phyloP scores from a whole-genome alignment of 1,140 invertebrate species.

The Drosophila sp. region DNA sequence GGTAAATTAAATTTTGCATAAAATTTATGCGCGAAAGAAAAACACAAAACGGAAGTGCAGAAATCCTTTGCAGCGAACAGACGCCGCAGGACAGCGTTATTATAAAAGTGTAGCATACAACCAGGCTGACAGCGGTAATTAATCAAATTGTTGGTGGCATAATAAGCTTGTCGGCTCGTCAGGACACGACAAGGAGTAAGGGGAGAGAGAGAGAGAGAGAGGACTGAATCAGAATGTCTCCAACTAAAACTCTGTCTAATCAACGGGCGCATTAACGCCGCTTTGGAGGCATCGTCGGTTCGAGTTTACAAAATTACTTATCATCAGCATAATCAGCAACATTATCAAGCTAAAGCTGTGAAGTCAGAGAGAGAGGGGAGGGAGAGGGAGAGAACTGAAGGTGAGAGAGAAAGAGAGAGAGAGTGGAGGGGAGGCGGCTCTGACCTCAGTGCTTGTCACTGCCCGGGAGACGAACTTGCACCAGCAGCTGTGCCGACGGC shows the following conservation, averaged over 20 bases:
- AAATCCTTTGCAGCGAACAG: conserved; percentile 35
- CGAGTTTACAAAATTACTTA: conserved; percentile 80
- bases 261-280: conserved; percentile 76
- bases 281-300: conserved; percentile 54
- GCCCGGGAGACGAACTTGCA: conserved; percentile 11
- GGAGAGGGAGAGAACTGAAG: conserved; percentile 5
- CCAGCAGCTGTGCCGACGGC: conserved; percentile 65
- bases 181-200: neutral
- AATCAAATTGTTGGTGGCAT: conserved; percentile 80
- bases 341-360: conserved; percentile 61
- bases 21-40: conserved; percentile 51
- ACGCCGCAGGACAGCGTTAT: conserved; percentile 3
- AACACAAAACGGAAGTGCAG: conserved; percentile 41
- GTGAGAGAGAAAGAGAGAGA: neutral
- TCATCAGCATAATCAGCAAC: conserved; percentile 78
- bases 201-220: neutral
- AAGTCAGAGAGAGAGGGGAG: neutral
- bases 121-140: conserved; percentile 58
- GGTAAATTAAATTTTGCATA: conserved; percentile 80
- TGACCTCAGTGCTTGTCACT: conserved; percentile 53
- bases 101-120: conserved; percentile 29
- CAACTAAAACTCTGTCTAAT: conserved; percentile 49
- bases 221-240: neutral
- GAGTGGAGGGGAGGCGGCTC: conserved; percentile 10
- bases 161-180: conserved; percentile 67